Percentiles rank a stretch among this genome's conserved stretches.
Conservation (phyloP, 2,888 invertebrate genomes). For the Cryptocheilus praepositus region DNA sequence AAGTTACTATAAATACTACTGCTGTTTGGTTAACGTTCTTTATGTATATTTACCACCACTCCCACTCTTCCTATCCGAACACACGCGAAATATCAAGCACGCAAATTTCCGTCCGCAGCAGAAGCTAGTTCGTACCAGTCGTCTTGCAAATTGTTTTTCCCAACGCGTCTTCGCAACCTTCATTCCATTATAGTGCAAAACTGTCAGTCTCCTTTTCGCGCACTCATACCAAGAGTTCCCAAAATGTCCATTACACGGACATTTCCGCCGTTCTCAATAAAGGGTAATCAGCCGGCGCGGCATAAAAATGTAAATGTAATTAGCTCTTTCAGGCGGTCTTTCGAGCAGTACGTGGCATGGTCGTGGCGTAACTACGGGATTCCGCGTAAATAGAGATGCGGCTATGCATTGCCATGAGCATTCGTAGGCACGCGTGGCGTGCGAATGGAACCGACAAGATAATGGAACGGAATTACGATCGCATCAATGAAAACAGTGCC, state of each 20-base stretch:
- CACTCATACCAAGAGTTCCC: not conserved
- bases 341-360: not conserved
- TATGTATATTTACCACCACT: no score
- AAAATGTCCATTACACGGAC: not conserved
- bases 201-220: not conserved
- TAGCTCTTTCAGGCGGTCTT: not conserved
- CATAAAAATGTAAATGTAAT: slow-evolving; percentile 5
- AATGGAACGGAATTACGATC: slow-evolving; percentile 50
- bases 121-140: not conserved
- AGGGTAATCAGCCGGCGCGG: not conserved
- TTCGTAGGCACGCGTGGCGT: not conserved
- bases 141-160: no score
- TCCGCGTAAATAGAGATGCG: not conserved
- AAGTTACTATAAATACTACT: no score
- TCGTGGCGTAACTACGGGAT: no score
- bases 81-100: no score
- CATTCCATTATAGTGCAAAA: not conserved
- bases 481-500: slow-evolving; percentile 46
- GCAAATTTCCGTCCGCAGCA: no score
- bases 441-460: slow-evolving; percentile 26
- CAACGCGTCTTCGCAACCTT: not conserved
- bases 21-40: no score
- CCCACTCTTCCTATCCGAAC: no score
- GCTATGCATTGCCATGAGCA: not conserved
- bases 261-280: no score